Base-by-base conservation (phyloP, 2,888 invertebrate species). In the Rhagonycha fulva region DNA sequence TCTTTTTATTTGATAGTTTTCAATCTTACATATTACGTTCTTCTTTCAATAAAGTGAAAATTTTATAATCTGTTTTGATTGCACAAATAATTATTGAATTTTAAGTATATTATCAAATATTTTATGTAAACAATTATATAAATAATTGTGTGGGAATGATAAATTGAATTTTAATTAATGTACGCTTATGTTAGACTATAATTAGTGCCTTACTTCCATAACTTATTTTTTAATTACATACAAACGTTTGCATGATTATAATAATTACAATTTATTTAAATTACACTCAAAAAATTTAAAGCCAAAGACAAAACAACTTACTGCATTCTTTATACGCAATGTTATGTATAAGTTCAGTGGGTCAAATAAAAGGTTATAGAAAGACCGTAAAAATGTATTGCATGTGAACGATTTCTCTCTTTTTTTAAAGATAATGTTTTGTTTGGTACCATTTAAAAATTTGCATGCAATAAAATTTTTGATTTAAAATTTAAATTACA, bases 281-380 rank as follows among this genome's bases (percentile, higher is more conserved):
- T 66, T 9, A 66, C n/a, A 66, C n/a, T 24, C 24, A 66, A 66
- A 66, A 24, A 24, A n/a, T n/a, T 7, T 24, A n/a, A 66, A 66
- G 12, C 24, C 63, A 66, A 23, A 62, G 23, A 69, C 47, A 47
- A 47, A 23, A 47, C 69, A 69, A 14, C 32, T 47, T 69, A 60
- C n/a, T 71, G 62, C 70, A 74, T 77, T 74, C 62, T 73, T 70
- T 60, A 70, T 70, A 71, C 71, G 71, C 70, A 77, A 71, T 68
- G 71, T 68, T 63, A 71, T 62, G 28, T 28, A 69, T 74, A 77
- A 77, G 77, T 77, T 77, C 77, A 77, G 74, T 77, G 28, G 77
- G 77, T 77, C 77, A 74, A 77, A 77, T 70, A 77, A 74, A 76
- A 77, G 74, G 77, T 77, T 76, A 73, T 67, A 68, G 67, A 72